Conservation (phyloP, 2,888 invertebrate species). For the Acanthosepion pharaonis region DNA sequence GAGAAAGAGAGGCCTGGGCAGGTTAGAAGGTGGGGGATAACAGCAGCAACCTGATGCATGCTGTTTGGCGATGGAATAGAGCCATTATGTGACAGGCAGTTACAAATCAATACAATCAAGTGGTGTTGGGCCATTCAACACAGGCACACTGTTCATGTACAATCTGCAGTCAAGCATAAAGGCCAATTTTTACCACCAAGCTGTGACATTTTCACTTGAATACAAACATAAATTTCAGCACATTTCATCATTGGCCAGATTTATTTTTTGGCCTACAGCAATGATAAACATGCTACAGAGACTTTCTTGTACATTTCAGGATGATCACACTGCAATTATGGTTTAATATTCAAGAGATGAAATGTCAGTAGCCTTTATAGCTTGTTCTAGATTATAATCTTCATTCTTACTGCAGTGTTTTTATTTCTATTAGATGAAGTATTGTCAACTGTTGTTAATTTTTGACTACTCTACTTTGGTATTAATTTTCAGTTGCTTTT, state of each 20-base stretch:
- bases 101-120: conserved; percentile 21
- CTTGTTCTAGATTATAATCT: neutral
- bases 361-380: neutral
- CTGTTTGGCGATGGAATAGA: neutral
- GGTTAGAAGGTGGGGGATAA: neutral
- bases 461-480: no score
- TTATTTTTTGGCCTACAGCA: neutral
- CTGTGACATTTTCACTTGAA: conserved; percentile 22
- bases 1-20: neutral
- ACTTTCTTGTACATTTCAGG: neutral
- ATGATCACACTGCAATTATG: neutral
- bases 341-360: neutral
- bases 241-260: neutral
- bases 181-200: neutral
- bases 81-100: conserved; percentile 11
- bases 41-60: conserved; percentile 9
- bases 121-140: neutral
- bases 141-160: neutral
- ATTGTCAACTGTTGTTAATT: no score
- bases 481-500: no score
- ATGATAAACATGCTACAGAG: neutral
- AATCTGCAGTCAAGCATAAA: neutral
- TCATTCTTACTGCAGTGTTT: neutral
- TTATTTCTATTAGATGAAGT: no score
- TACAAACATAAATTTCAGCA: neutral